Evolutionary conservation across 64 coral and sea anemone species (phyloP).

Genomic region (Stylophora pistillata): DNA sequence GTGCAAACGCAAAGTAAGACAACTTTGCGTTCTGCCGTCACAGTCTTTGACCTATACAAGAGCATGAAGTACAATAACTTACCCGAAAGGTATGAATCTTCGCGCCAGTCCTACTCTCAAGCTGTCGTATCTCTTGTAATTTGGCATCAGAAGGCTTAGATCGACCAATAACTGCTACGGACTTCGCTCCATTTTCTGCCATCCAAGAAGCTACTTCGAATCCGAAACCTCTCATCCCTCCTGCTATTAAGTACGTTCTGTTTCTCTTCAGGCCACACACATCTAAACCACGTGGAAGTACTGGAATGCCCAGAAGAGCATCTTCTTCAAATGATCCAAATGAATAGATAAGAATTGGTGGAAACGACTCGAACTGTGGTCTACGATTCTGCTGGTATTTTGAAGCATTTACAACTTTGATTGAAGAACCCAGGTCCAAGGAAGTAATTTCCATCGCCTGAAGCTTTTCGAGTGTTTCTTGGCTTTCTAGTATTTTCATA

Average conservation of each 20-base stretch:
- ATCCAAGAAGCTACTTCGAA: constrained; percentile 86
- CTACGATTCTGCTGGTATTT: background rate
- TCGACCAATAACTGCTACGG: constrained; percentile 48
- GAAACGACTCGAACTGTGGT: background rate
- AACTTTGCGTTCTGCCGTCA: no score
- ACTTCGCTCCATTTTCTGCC: constrained; percentile 59
- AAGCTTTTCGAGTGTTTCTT: background rate
- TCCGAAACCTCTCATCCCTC: constrained; percentile 71
- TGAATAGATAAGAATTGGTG: background rate
- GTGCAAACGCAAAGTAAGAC: no score
- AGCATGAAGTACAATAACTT: background rate
- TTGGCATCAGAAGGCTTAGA: constrained; percentile 57
- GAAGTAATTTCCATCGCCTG: background rate
- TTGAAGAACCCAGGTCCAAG: background rate
- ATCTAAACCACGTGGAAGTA: constrained; percentile 28
- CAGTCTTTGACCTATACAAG: no score
- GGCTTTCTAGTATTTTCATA: background rate
- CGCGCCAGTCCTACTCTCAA: constrained; percentile 61
- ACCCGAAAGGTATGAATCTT: constrained; percentile 45
- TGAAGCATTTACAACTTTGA: background rate
- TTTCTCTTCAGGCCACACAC: constrained; percentile 53
- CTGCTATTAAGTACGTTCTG: constrained; percentile 62
- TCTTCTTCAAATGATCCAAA: background rate
- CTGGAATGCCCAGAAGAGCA: background rate
- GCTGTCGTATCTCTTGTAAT: constrained; percentile 5